These are phyloP conservation scores for Neosilurus hyrtlii DNA, from an alignment of 2,797 vertebrate species.

Conservation along the genomic window DNA sequence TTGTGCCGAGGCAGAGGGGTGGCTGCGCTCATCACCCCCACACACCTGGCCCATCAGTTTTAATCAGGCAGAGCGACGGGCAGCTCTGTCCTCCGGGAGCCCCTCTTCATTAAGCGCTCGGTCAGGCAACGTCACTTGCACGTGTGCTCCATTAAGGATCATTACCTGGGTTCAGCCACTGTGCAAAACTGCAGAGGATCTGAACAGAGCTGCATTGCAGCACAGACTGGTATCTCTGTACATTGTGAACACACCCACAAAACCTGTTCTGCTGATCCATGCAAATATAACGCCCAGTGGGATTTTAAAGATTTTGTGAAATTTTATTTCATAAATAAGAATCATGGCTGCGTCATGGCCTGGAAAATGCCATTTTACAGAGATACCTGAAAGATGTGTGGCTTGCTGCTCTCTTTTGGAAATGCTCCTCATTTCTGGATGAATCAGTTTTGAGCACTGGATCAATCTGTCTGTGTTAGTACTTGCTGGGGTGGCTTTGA, in stretches of 20 bases:
- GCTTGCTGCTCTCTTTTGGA: constrained; percentile 27
- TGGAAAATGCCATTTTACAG: constrained; percentile 46
- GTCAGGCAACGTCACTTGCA: constrained; percentile 52
- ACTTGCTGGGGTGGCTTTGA: constrained; percentile 64
- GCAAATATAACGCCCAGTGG: not conserved
- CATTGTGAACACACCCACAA: not conserved
- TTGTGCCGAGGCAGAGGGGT: constrained; percentile 52
- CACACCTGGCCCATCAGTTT: constrained; percentile 74
- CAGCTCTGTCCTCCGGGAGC: constrained; percentile 59
- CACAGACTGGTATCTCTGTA: not conserved
- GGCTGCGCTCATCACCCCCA: constrained; percentile 60
- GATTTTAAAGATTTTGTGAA: too few species aligned
- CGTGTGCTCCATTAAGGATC: constrained; percentile 71
- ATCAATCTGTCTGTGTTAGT: constrained; percentile 74
- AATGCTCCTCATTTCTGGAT: constrained; percentile 45
- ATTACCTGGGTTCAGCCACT: constrained; percentile 63
- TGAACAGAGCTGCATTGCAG: constrained; percentile 36
- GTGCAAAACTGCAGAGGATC: not conserved
- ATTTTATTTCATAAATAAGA: not conserved
- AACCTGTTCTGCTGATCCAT: not conserved
- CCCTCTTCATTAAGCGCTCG: constrained; percentile 66
- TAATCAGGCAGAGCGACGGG: constrained; percentile 71
- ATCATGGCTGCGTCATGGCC: constrained; percentile 7
- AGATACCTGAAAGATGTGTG: constrained; percentile 44
- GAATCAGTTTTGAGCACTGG: constrained; percentile 51